Evolutionary conservation across 1,140 invertebrate species (phyloP).

Genomic region (Pemphigus obesinymphae): DNA sequence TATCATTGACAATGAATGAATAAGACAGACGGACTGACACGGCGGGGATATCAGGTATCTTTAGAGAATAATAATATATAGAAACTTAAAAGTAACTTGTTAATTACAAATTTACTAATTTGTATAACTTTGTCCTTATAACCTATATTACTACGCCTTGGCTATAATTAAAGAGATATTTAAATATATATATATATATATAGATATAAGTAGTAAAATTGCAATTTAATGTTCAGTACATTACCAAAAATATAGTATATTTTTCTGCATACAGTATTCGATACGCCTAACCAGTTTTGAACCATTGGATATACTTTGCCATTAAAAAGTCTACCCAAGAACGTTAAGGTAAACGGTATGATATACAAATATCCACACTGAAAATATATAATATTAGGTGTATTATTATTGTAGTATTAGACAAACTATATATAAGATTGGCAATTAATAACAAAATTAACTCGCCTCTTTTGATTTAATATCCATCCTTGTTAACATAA

Average conservation of each 20-base stretch:
- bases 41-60: no score
- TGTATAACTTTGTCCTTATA: no score
- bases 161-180: no score
- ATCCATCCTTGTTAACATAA: background rate
- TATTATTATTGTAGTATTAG: background rate
- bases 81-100: no score
- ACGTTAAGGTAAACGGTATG: background rate
- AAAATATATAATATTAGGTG: background rate
- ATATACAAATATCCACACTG: background rate
- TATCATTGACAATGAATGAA: no score
- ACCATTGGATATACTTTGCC: background rate
- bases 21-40: no score
- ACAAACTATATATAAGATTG: background rate
- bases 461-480: background rate
- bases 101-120: no score
- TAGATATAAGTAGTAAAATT: no score
- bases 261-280: conserved; percentile 1
- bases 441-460: background rate
- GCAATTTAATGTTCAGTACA: no score
- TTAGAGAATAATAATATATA: no score
- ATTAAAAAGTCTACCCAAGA: background rate
- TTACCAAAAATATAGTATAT: conserved; percentile 8
- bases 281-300: background rate
- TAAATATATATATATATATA: no score
- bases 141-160: no score